Percentiles rank a stretch among this genome's conserved stretches.
Evolutionary conservation across 1,140 invertebrate species (phyloP).

Genomic region (Sitodiplosis mosellana): DNA sequence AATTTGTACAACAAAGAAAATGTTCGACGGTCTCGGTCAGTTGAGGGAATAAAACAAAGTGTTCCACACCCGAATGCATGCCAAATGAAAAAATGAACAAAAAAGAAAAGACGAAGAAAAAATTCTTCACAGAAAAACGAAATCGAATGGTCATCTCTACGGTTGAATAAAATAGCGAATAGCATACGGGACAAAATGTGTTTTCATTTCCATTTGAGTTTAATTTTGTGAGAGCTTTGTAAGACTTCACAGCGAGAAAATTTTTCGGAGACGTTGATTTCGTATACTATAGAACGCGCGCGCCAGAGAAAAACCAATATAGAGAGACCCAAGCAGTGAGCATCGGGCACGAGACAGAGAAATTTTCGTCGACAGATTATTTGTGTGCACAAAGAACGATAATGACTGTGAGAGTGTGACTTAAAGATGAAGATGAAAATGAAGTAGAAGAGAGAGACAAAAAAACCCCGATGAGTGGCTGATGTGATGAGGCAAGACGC

Average conservation of each 20-base stretch:
- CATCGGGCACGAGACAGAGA: too few relatives aligned
- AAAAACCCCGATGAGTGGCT: neutral
- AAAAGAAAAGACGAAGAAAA: conserved; percentile 17
- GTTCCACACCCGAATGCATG: conserved; percentile 6
- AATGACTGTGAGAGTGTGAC: neutral
- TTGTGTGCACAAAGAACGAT: neutral
- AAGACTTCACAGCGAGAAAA: too few relatives aligned
- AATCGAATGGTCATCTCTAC: conserved; percentile 1
- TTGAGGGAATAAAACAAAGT: conserved; percentile 3
- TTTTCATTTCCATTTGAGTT: conserved; percentile 3
- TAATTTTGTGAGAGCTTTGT: too few relatives aligned
- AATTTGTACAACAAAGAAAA: conserved; percentile 3
- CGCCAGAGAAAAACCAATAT: too few relatives aligned
- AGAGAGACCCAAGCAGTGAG: too few relatives aligned
- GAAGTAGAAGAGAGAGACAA: neutral
- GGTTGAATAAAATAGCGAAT: conserved; percentile 8
- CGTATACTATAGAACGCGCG: too few relatives aligned
- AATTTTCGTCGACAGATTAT: too few relatives aligned
- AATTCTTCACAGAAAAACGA: conserved; percentile 8
- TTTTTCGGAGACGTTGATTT: too few relatives aligned
- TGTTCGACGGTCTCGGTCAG: too few relatives aligned
- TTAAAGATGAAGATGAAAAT: neutral
- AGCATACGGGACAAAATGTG: conserved; percentile 2
- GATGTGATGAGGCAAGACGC: conserved; percentile 15
- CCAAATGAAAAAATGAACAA: conserved; percentile 15